Percentiles rank a stretch among this genome's conserved stretches.
Conservation (phyloP, 2,113 vertebrate species). For the Catharus fuscescens region DNA sequence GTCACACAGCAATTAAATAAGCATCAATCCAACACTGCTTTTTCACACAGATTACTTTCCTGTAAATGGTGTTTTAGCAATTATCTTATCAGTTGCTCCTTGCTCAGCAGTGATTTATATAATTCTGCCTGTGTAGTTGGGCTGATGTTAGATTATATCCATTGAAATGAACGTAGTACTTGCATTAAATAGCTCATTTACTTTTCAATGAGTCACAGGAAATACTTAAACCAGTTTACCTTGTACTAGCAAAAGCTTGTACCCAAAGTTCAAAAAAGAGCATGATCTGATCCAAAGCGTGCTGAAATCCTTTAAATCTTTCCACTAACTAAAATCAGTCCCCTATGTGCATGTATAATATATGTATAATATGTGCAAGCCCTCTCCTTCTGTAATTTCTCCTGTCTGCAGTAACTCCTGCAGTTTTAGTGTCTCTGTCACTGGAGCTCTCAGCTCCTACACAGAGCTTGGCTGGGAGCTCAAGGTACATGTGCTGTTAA, state of each 20-base stretch:
- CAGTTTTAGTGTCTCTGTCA: background rate
- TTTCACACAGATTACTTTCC: slow-evolving; percentile 13
- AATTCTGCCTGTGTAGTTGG: background rate
- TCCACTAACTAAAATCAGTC: background rate
- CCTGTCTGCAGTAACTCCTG: background rate
- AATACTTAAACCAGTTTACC: slow-evolving; percentile 25
- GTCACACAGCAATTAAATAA: slow-evolving; percentile 19
- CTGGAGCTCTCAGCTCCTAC: background rate
- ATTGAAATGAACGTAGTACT: background rate
- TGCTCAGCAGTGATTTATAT: background rate
- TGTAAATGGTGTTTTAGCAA: slow-evolving; percentile 15
- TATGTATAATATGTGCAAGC: too few relatives aligned
- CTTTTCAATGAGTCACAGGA: slow-evolving; percentile 53
- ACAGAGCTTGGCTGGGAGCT: background rate
- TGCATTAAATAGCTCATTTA: slow-evolving; percentile 36
- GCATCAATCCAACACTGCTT: background rate
- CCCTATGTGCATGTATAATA: background rate
- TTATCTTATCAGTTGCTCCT: slow-evolving; percentile 49
- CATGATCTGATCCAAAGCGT: background rate
- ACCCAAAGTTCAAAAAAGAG: background rate
- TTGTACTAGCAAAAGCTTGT: background rate
- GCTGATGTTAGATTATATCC: background rate
- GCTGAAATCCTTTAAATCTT: background rate
- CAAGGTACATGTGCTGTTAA: background rate
- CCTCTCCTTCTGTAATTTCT: background rate